Evolutionary conservation across 2,888 invertebrate genomes (phyloP), one percentile per base, ranked within the genome.

Genomic region (Itoplectis maculator): DNA sequence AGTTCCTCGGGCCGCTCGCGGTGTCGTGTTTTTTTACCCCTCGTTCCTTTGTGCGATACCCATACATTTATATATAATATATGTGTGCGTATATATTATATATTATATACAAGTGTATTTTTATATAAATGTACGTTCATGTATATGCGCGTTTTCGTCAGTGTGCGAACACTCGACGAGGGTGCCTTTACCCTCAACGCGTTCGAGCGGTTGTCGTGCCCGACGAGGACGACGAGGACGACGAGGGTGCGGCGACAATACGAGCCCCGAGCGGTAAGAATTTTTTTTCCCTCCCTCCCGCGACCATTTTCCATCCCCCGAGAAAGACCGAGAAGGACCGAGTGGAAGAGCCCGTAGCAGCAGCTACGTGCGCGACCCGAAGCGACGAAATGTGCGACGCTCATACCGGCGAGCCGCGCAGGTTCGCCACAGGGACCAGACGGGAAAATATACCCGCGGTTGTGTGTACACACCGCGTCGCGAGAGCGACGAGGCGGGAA

Each of bases 1-100:
- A 75, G 69, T 82, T 78, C 65, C 51, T 59, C 20, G 7, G 65
- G 49, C 56, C 29, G 15, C 56, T 66, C 59, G 65, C 35, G 40
- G 37, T 63, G 49, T 70, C 65, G 20, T 70, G 49, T 78, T 78
- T 78, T 82, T 61, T 61, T 47, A n/a, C n/a, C 5, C 76, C 54
- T 65, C 65, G 13, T 29, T n/a, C 35, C 69, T 23, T 29, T 69
- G 29, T 40, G 29, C 9, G 13, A 3, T 23, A 42, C 7, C 2
- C n/a, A 47, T 47, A n/a, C 1, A 47, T 47, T n/a, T 47, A 47
- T 5, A 47, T 29, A 13, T 29, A 6, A n/a, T 35, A 13, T n/a
- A 29, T 18, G 9, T 20, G 9, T 20, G 11, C 20, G 11, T 54
- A 9, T 54, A 23, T 54, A 18, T 51, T 0, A 45, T 9, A 51